Conservation (phyloP, 2,113 vertebrate species). For the Phaetusa simplex region DNA sequence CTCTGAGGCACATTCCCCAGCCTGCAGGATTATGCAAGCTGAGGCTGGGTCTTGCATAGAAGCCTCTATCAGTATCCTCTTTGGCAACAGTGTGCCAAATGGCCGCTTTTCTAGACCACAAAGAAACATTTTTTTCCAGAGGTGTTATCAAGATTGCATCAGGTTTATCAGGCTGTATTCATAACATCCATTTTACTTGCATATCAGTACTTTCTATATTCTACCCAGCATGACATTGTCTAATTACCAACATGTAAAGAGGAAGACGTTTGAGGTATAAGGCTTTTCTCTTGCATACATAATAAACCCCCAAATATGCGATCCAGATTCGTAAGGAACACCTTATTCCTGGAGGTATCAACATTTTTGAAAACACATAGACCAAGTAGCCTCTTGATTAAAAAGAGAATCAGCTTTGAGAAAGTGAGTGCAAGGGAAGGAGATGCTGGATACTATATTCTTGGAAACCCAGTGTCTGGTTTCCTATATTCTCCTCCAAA, state of each 20-base stretch:
- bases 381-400: background rate
- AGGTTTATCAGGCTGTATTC: background rate
- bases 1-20: background rate
- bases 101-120: background rate
- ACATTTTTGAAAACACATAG: background rate
- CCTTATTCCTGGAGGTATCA: background rate
- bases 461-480: background rate
- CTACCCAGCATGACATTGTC: background rate
- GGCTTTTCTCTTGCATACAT: background rate
- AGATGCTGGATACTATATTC: background rate
- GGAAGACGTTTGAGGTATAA: background rate
- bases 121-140: background rate
- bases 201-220: background rate
- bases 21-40: background rate
- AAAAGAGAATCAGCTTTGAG: background rate
- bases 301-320: background rate
- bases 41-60: background rate
- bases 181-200: background rate
- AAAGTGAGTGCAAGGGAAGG: background rate
- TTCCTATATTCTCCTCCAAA: background rate
- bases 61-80: background rate
- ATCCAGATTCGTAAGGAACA: background rate
- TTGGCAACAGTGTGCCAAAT: background rate
- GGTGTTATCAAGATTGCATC: background rate
- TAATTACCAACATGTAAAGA: background rate